Base-by-base conservation (phyloP, 2,113 vertebrate genomes). In the Silurus meridionalis region DNA sequence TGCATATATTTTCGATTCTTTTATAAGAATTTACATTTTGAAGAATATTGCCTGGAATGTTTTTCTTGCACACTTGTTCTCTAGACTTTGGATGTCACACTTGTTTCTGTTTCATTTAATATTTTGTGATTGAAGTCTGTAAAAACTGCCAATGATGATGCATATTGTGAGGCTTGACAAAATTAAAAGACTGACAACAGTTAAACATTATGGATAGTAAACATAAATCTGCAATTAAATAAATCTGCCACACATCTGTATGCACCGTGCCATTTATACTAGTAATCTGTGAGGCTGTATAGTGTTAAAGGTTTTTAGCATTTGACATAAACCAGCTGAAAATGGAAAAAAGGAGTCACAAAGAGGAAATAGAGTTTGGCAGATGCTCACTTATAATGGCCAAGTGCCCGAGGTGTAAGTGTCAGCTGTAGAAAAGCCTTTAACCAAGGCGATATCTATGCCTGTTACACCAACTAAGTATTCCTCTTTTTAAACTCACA, bases 381-480 rank as follows among this genome's bases (percentile, higher is more conserved):
- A 94, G 94, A 92, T 93, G 93, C 94, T 94, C 95, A 92, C 94
- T 94, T 94, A 94, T 93, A 94, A 94, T 91, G 88, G 92, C 94
- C 92, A 94, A 95, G 93, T 93, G 94, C 94, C 95, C 93, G 92
- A 95, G 95, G 94, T 93, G 94, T 93, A 95, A 94, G 91, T 95
- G 95, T 95, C 94, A 94, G 93, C 91, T 93, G 88, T 82, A 92
- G 93, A 91, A 84, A 87, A 90, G 80, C 53, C 72, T 86, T 89
- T 84, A 86, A 86, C 87, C 83, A 86, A 85, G 53, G 79, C 67
- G 94, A 92, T 94, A 93, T 95, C 95, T 93, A 92, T 92, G 94
- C 94, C 88, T 94, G 95, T 95, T 95, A 95, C 92, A 93, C 92
- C 88, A 58, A 75, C 89, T 91, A 94, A 93, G 92, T 90, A 90